Percentiles rank a stretch among this genome's conserved stretches.
Evolutionary conservation across 2,113 vertebrate species (phyloP).

Genomic region (Xyliphius kryptos): DNA sequence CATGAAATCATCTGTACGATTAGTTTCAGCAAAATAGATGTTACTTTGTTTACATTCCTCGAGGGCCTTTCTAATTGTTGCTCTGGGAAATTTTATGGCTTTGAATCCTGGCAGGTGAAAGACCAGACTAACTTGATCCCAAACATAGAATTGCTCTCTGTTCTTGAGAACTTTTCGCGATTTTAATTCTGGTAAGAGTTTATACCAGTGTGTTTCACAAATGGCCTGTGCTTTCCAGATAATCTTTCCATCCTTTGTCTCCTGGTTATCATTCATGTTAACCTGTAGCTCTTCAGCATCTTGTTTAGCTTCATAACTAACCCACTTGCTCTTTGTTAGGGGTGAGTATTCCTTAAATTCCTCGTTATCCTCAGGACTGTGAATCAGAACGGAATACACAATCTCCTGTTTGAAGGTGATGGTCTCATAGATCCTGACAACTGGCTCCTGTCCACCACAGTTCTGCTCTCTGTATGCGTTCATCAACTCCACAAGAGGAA

Average conservation of each 20-base stretch:
- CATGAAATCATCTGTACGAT: rapidly evolving
- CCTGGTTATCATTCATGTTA: no score
- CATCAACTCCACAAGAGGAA: slow-evolving; percentile 30
- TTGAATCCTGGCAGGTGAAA: slow-evolving; percentile 19
- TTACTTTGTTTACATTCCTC: background rate
- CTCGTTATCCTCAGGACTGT: slow-evolving; percentile 27
- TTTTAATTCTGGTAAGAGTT: background rate
- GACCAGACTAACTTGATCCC: slow-evolving; percentile 39
- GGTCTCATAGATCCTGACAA: slow-evolving; percentile 35
- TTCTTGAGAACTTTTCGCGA: rapidly evolving
- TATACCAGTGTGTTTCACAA: background rate
- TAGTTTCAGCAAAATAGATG: background rate
- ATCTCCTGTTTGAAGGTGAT: slow-evolving; percentile 31
- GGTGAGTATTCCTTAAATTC: slow-evolving; percentile 3
- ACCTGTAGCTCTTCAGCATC: no score
- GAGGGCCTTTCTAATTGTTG: slow-evolving; percentile 15
- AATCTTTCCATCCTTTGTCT: slow-evolving; percentile 25
- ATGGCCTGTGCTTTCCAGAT: slow-evolving; percentile 41
- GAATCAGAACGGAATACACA: slow-evolving; percentile 37
- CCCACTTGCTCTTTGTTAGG: slow-evolving; percentile 7
- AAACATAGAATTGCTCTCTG: background rate
- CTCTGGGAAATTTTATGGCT: background rate
- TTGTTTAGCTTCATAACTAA: slow-evolving; percentile 5
- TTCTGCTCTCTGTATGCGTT: no score
- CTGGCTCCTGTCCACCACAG: slow-evolving; percentile 28